Conservation (phyloP, 2,113 vertebrate species). For the Rallus limicola region DNA sequence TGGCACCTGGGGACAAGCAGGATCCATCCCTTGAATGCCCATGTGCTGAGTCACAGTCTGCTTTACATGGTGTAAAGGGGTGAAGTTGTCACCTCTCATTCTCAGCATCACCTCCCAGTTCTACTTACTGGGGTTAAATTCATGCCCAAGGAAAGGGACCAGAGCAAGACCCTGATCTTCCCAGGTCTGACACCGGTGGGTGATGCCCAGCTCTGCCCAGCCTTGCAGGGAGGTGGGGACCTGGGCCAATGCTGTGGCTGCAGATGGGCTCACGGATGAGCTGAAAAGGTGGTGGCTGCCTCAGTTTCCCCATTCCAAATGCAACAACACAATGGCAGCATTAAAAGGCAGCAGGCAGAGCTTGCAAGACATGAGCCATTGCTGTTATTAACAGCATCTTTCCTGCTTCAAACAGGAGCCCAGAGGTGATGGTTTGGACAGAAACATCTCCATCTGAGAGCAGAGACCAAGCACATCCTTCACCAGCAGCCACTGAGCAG, state of each 20-base stretch:
- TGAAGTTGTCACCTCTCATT: neutral
- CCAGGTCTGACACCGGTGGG: accelerated
- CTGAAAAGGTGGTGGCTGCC: neutral
- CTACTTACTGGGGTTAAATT: neutral
- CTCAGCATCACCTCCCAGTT: accelerated
- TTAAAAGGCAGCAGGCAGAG: neutral
- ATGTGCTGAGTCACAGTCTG: accelerated
- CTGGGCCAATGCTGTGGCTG: neutral
- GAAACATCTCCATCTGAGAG: neutral
- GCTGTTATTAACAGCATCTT: neutral
- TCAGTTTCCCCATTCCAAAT: neutral
- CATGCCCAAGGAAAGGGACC: neutral
- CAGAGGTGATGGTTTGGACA: neutral
- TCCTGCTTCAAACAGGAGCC: too few relatives aligned
- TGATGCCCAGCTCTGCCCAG: neutral
- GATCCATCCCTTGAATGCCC: neutral
- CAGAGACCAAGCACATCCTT: neutral
- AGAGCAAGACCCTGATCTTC: neutral
- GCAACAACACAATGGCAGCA: neutral
- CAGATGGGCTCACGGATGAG: too few relatives aligned
- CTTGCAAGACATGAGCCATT: neutral
- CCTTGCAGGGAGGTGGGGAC: neutral
- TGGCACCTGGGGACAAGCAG: accelerated
- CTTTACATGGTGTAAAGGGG: accelerated
- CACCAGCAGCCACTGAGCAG: neutral